A percentile compares a stretch with the other conserved stretches of the same genome.
These are phyloP conservation scores for Galbula dea DNA, from an alignment of 2,113 vertebrate genomes.

Conservation along the genomic window DNA sequence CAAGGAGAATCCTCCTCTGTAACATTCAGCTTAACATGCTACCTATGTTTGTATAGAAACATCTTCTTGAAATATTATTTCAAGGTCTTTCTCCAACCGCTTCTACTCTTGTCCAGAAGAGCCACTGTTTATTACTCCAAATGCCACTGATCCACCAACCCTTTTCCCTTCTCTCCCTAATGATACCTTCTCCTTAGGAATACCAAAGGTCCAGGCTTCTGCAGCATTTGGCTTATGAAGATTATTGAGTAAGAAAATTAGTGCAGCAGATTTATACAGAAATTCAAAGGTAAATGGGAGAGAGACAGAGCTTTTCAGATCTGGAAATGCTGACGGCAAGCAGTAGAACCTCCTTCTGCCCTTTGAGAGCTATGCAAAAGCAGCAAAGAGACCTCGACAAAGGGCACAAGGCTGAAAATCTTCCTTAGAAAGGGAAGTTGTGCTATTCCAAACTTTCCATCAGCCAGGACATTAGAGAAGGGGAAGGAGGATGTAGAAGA, in stretches of 20 bases:
- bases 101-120: not conserved
- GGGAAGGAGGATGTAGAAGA: not conserved
- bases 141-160: not conserved
- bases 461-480: not conserved
- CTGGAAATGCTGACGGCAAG: not conserved
- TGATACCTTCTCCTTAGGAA: no score
- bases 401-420: not conserved
- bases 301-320: not conserved
- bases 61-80: not conserved
- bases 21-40: not conserved
- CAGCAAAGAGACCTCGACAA: not conserved
- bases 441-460: no score
- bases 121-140: not conserved
- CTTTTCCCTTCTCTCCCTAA: not conserved
- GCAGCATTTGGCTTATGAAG: not conserved
- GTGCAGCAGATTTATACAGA: not conserved
- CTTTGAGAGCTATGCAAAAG: not conserved
- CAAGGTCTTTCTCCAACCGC: not conserved
- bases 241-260: not conserved
- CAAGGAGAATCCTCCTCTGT: not conserved
- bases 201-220: not conserved
- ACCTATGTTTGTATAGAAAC: not conserved
- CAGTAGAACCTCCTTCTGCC: not conserved
- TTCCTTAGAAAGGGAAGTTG: not conserved
- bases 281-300: not conserved